phyloP scores from a whole-genome alignment of 1,140 invertebrate genomes.

The Grapholita molesta region DNA sequence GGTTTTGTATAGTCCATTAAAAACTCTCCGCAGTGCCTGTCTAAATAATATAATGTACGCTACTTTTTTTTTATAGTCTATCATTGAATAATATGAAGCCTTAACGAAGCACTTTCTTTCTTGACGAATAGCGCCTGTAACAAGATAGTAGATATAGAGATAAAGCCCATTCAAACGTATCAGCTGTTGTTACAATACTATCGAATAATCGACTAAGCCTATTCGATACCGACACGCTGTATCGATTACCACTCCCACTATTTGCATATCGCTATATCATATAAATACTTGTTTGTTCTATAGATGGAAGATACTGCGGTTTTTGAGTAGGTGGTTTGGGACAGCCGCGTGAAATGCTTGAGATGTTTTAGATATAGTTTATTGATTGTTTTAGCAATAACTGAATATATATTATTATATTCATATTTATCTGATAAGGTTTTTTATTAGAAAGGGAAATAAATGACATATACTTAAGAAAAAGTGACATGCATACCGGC shows the following conservation, averaged over 20 bases:
- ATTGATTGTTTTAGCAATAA: not conserved
- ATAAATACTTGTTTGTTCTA: slow-evolving; percentile 16
- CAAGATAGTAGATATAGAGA: not conserved
- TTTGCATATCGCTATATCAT: slow-evolving; percentile 15
- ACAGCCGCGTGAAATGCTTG: not conserved
- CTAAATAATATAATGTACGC: too few species aligned
- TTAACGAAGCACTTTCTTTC: not conserved
- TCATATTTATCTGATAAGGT: not conserved
- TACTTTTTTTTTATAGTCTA: too few species aligned
- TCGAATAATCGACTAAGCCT: slow-evolving; percentile 1
- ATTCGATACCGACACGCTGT: slow-evolving; percentile 5
- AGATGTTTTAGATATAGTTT: not conserved
- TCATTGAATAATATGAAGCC: too few species aligned
- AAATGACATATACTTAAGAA: too few species aligned
- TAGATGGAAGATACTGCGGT: not conserved
- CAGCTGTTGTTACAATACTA: slow-evolving; percentile 10
- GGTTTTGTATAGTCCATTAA: too few species aligned
- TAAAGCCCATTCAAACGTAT: not conserved
- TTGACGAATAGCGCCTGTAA: not conserved
- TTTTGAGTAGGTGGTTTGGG: not conserved
- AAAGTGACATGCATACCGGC: too few species aligned
- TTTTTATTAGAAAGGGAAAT: too few species aligned
- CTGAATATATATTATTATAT: not conserved
- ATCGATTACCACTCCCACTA: slow-evolving; percentile 14
- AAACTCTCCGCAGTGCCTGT: too few species aligned